phyloP scores from a whole-genome alignment of 1,140 invertebrate species.

The Drosophila equinoxialis region DNA sequence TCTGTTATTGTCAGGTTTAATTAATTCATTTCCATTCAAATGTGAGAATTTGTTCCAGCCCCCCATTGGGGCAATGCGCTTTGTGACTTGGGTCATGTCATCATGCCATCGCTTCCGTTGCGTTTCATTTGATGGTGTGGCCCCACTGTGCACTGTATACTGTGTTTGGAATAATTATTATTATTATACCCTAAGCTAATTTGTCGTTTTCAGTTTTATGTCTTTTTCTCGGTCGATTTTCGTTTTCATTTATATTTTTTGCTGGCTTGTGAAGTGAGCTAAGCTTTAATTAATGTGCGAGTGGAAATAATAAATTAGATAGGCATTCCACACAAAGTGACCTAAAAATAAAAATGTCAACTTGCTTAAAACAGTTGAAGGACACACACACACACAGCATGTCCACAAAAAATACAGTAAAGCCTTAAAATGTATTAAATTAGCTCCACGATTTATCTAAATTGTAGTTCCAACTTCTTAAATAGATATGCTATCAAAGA shows the following conservation, averaged over 20 bases:
- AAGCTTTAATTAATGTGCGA: slow-evolving; percentile 47
- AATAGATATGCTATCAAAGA: no score
- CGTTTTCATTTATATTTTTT: neutral
- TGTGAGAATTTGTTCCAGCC: neutral
- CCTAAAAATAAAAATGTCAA: slow-evolving; percentile 27
- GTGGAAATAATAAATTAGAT: slow-evolving; percentile 47
- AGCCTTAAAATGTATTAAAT: neutral
- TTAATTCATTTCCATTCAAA: slow-evolving; percentile 17
- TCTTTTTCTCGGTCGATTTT: slow-evolving; percentile 6
- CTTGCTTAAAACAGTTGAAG: slow-evolving; percentile 8
- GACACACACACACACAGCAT: neutral
- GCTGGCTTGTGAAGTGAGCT: slow-evolving; percentile 34
- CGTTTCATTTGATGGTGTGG: neutral
- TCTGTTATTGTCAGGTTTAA: slow-evolving; percentile 21
- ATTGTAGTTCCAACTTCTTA: no score
- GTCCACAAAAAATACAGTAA: slow-evolving; percentile 1
- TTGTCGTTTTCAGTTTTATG: slow-evolving; percentile 32
- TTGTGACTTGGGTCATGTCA: slow-evolving; percentile 9
- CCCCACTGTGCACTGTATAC: slow-evolving; percentile 17
- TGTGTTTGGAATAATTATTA: slow-evolving; percentile 27
- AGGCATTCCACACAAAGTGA: slow-evolving; percentile 24
- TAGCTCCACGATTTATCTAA: no score
- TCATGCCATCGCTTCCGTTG: slow-evolving; percentile 17
- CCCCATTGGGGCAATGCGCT: slow-evolving; percentile 1
- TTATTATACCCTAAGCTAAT: slow-evolving; percentile 25